Base-by-base conservation (phyloP, 2,888 invertebrate genomes). In the Mythimna impura region DNA sequence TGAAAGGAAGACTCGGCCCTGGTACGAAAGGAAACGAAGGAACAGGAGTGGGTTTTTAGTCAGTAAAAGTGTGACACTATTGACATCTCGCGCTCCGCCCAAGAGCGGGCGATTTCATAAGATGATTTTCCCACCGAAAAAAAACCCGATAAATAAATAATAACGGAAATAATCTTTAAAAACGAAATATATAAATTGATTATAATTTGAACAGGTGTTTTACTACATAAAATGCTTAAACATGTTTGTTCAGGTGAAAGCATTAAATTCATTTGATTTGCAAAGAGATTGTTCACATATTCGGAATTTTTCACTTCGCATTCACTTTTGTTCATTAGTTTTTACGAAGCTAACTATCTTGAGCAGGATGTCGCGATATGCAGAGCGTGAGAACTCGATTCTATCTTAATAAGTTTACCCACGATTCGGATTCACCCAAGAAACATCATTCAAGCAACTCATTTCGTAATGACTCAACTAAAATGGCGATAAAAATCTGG, bases 401-500 rank as follows among this genome's bases (percentile, higher is more conserved):
- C 60, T 82, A 86, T 86, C 87, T 82, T 82, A 86, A 86, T 82
- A 86, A 86, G 81, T 86, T 86, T 86, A 86, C 87, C 87, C 86
- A 86, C 86, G 86, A 86, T 81, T 85, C 79, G 71, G 84, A 86
- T 86, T 80, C 84, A 85, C 71, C 78, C 73, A 73, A 83, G 76
- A 77, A 83, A 73, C 83, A 65, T 81, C 83, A 81, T 82, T 81
- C 67, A 75, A 75, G 77, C 70, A 47, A 66, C 78, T 68, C 70
- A 76, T 83, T 81, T 80, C 78, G 80, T 80, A 86, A 86, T 83
- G 62, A 74, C 66, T 77, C 68, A 71, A 73, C 65, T 78, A 69
- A 80, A 78, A 76, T 67, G 17, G 25, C 58, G 70, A 71, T 74
- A 69, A 66, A 66, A 77, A 81, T 75, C 52, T 67, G 22, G 50